Percentiles rank a stretch among this genome's conserved stretches.
phyloP scores from a whole-genome alignment of 2,113 vertebrate genomes.

The Plotosus lineatus region DNA sequence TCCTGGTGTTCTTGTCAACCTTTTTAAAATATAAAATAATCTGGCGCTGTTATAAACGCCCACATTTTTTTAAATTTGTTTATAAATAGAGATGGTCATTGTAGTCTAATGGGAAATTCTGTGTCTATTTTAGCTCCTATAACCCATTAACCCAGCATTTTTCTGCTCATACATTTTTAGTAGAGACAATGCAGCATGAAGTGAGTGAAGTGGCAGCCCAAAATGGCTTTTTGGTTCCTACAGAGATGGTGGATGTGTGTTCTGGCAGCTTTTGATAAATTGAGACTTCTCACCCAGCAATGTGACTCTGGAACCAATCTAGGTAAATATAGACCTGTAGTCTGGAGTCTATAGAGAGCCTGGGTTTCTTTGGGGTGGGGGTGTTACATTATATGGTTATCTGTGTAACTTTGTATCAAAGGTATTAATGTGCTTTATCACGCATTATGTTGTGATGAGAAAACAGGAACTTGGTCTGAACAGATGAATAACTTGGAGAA shows the following conservation, averaged over 20 bases:
- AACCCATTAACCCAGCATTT: neutral
- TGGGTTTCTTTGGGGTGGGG: neutral
- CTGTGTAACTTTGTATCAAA: neutral
- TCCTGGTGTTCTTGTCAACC: neutral
- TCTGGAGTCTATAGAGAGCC: neutral
- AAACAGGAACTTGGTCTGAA: neutral
- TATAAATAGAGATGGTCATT: neutral
- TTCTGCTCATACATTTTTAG: neutral
- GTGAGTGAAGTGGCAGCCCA: neutral
- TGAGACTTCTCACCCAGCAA: constrained; percentile 7
- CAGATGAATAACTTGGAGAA: neutral
- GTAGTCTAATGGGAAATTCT: constrained; percentile 4
- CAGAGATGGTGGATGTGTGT: neutral
- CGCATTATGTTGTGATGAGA: neutral
- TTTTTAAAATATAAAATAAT: neutral
- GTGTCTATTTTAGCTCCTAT: neutral
- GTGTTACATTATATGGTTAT: neutral
- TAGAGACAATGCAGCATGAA: neutral
- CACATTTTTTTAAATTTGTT: constrained; percentile 1
- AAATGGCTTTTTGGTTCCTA: constrained; percentile 23
- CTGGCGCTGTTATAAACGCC: neutral
- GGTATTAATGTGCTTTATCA: neutral
- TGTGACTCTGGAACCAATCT: constrained; percentile 10
- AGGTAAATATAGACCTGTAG: constrained; percentile 23
- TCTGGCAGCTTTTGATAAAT: constrained; percentile 35